A percentile compares a stretch with the other conserved stretches of the same genome.
Evolutionary conservation across 2,888 invertebrate species (phyloP).

Genomic region (Ganaspis brasiliensis): DNA sequence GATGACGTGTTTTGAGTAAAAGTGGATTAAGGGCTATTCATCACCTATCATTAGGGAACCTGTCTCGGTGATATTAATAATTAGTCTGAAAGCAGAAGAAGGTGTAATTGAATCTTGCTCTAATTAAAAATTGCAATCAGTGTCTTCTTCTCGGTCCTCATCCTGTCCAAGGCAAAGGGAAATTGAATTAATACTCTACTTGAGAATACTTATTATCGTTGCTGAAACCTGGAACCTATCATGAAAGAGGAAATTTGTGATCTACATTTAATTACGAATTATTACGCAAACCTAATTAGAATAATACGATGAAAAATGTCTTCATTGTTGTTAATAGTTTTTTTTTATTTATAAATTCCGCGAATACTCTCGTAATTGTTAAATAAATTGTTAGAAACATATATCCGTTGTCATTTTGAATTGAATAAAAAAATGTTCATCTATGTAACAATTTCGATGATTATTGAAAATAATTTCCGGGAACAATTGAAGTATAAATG

Average conservation of each 20-base stretch:
- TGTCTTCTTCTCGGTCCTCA: constrained; percentile 57
- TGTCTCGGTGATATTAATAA: constrained; percentile 63
- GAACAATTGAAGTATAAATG: background rate
- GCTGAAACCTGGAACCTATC: constrained; percentile 62
- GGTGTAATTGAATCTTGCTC: constrained; percentile 67
- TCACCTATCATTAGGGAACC: constrained; percentile 53
- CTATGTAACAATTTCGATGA: too few relatives aligned
- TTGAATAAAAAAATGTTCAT: too few relatives aligned
- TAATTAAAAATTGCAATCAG: constrained; percentile 73
- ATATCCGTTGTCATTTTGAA: too few relatives aligned
- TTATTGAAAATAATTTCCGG: background rate
- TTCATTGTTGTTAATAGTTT: too few relatives aligned
- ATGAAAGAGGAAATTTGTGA: background rate
- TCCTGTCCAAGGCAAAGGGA: constrained; percentile 63
- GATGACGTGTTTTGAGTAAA: background rate
- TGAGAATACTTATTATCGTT: constrained; percentile 62
- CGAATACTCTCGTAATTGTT: too few relatives aligned
- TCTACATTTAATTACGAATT: background rate
- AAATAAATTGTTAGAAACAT: too few relatives aligned
- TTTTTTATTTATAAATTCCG: too few relatives aligned
- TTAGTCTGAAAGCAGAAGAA: constrained; percentile 62
- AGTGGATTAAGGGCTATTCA: constrained; percentile 64
- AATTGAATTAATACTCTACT: constrained; percentile 69
- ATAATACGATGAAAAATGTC: too few relatives aligned
- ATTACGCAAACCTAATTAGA: background rate